phyloP scores from a whole-genome alignment of 2,888 invertebrate genomes.

The Tetranychus piercei region DNA sequence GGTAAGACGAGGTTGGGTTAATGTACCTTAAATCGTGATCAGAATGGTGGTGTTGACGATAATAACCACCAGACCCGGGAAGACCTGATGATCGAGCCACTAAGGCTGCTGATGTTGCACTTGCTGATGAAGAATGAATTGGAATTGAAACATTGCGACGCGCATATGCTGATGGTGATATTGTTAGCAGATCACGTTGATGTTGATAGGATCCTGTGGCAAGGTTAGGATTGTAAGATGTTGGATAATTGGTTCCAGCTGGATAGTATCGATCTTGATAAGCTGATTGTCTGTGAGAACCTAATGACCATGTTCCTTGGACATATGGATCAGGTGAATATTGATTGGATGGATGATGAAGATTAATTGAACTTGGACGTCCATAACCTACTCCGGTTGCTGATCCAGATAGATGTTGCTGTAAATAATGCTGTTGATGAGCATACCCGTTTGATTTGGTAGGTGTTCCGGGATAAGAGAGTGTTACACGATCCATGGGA shows the following conservation, averaged over 20 bases:
- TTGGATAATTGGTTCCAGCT: not conserved
- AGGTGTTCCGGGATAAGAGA: not conserved
- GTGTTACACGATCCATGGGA: not conserved
- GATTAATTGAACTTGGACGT: not conserved
- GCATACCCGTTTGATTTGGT: constrained; percentile 2
- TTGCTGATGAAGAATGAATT: not conserved
- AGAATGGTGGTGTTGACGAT: not conserved
- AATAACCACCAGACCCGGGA: not conserved
- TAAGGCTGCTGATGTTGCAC: not conserved
- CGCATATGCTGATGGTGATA: not conserved
- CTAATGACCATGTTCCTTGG: not conserved
- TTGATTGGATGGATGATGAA: not conserved
- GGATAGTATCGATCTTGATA: not conserved
- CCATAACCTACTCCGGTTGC: not conserved
- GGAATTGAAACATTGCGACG: not conserved
- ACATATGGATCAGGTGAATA: not conserved
- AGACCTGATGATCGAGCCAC: not conserved
- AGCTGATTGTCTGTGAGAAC: not conserved
- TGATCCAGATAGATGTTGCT: not conserved
- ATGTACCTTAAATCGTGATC: constrained; percentile 1
- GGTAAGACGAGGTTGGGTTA: not conserved
- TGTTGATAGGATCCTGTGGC: not conserved
- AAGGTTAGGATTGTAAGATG: not conserved
- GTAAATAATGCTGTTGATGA: not conserved
- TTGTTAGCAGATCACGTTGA: not conserved